These are phyloP conservation scores for Trichogramma evanescens DNA, from an alignment of 2,888 invertebrate genomes.

Conservation along the genomic window DNA sequence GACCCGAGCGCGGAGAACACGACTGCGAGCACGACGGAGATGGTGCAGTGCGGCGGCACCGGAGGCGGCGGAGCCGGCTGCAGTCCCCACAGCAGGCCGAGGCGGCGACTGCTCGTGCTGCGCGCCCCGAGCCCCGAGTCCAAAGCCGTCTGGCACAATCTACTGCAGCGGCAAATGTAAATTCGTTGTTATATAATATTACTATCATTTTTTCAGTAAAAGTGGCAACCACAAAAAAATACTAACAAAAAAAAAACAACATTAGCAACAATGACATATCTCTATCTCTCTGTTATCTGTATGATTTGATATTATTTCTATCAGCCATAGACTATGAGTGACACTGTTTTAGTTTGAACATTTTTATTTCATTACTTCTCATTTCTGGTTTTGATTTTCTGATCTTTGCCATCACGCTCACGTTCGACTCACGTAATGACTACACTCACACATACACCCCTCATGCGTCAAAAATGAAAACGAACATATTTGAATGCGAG, in stretches of 20 bases:
- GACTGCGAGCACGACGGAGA: slow-evolving; percentile 8
- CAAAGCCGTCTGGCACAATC: slow-evolving; percentile 86
- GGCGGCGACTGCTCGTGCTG: slow-evolving; percentile 65
- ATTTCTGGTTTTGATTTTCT: background rate
- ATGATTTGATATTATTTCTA: no score
- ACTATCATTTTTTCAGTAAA: no score
- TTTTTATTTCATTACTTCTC: background rate
- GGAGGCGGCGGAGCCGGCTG: slow-evolving; percentile 29
- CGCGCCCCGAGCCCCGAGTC: slow-evolving; percentile 76
- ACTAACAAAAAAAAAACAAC: background rate
- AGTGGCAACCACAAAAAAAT: background rate
- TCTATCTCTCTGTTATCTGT: background rate
- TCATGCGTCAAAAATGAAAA: no score
- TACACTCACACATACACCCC: no score
- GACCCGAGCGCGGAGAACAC: slow-evolving; percentile 9
- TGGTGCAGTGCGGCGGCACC: slow-evolving; percentile 18
- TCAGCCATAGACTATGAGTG: no score
- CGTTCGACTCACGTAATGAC: no score
- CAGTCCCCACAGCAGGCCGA: slow-evolving; percentile 46
- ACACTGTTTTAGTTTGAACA: background rate
- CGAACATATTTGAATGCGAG: no score
- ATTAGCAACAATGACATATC: background rate
- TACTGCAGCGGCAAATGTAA: slow-evolving; percentile 81
- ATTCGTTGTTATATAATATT: slow-evolving; percentile 34
- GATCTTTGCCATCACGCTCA: no score